Percentiles rank a stretch among this genome's conserved stretches.
These are phyloP conservation scores for Ascaphus truei DNA, from an alignment of 2,113 vertebrate species.

Conservation along the genomic window DNA sequence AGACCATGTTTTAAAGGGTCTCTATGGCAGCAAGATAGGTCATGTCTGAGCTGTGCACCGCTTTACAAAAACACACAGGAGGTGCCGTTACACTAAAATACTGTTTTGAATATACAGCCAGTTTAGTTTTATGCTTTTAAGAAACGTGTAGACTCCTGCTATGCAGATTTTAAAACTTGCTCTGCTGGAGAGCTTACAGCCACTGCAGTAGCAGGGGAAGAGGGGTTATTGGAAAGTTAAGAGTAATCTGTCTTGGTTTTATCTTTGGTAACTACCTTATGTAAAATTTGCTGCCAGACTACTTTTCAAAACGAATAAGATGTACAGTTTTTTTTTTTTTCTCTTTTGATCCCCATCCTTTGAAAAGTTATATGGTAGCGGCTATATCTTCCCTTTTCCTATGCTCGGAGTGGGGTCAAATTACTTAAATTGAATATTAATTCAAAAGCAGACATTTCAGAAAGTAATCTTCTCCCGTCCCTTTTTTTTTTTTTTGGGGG, in stretches of 20 bases:
- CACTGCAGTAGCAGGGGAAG: constrained; percentile 40
- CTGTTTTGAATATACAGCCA: constrained; percentile 58
- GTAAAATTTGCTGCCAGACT: constrained; percentile 75
- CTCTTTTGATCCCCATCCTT: constrained; percentile 48
- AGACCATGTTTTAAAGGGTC: not conserved
- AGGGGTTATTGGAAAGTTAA: constrained; percentile 43
- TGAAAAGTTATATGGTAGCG: constrained; percentile 75
- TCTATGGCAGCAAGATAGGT: constrained; percentile 60
- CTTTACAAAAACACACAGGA: constrained; percentile 60
- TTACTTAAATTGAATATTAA: constrained; percentile 68
- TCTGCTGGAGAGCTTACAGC: not conserved
- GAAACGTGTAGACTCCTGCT: constrained; percentile 58
- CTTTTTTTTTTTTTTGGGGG: constrained; percentile 59
- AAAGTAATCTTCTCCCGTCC: constrained; percentile 55
- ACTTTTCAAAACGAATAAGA: constrained; percentile 75
- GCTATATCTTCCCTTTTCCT: constrained; percentile 75
- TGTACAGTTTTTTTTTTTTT: constrained; percentile 77
- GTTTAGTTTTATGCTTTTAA: constrained; percentile 52
- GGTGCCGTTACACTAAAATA: constrained; percentile 64
- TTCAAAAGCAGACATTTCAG: constrained; percentile 70
- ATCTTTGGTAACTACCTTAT: constrained; percentile 71
- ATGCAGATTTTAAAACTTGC: constrained; percentile 50
- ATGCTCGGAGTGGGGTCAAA: constrained; percentile 69
- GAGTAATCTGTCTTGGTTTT: constrained; percentile 58
- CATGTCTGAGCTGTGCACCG: constrained; percentile 67